Base-by-base conservation (phyloP, 2,888 invertebrate species). In the Melinaea menophilus region DNA sequence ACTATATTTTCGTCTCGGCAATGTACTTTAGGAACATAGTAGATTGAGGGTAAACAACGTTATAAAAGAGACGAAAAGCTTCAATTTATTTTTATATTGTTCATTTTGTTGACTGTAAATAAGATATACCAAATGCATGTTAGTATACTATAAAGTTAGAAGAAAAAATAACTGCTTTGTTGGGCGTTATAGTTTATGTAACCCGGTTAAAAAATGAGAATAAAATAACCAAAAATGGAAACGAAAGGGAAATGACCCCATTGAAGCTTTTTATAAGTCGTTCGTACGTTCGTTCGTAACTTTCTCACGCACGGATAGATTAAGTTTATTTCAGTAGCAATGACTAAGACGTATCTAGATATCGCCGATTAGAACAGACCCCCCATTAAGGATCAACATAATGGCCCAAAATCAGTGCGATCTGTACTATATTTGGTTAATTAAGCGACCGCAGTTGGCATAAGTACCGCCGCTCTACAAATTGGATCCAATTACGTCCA, bases 191-290 rank as follows among this genome's bases (percentile, higher is more conserved):
- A 41, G 9, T 22, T 22, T 22, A 22, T 47, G 46, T 59, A 66
- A 68, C 62, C 65, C 57, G 64, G 60, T 58, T 67, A 69, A 80
- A 80, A 81, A 80, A 82, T 81, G 83, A 82, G 82, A 78, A 79
- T 78, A 62, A 74, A 73, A 79, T 76, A 62, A 35, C 22, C 57
- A 80, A 79, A 87, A 62, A 86, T 81, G 83, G 78, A 78, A 72
- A 67, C 76, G 78, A 84, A 84, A 86, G 87, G 88, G 85, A 88
- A 88, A 88, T 81, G 85, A 84, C 88, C 90, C 76, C 85, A 81
- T 85, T 86, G 75, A 70, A 73, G 73, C 74, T 67, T 65, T 70
- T 78, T 74, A 77, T 78, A 81, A 78, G 80, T 80, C 81, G 81
- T 82, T 81, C 70, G 79, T 77, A 81, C 37, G 37, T 41, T 41